Percentiles rank a stretch among this genome's conserved stretches.
Evolutionary conservation across 2,888 invertebrate genomes (phyloP).

Genomic region (Cryptus armator): DNA sequence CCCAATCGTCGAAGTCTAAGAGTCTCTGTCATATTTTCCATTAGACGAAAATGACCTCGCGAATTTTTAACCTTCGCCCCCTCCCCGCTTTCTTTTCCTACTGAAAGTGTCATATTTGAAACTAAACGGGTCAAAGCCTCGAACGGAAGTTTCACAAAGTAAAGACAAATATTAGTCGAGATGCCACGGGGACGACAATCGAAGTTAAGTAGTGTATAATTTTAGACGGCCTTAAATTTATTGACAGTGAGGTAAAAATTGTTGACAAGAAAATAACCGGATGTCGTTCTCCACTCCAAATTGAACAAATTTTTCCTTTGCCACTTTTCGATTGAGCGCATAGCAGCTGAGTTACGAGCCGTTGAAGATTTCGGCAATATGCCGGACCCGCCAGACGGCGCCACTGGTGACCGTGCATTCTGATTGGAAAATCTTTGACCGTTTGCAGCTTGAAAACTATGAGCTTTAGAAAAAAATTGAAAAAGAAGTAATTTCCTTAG

Average conservation of each 20-base stretch:
- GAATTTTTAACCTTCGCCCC: background rate
- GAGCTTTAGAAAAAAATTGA: background rate
- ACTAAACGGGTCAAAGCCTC: background rate
- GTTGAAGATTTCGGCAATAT: background rate
- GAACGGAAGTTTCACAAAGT: too few relatives aligned
- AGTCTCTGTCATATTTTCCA: slow-evolving; percentile 10
- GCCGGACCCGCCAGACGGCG: background rate
- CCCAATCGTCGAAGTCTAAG: background rate
- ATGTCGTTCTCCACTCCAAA: background rate
- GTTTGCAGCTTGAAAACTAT: background rate
- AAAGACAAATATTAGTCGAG: too few relatives aligned
- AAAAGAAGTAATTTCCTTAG: background rate
- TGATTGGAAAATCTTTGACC: background rate
- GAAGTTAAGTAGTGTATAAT: background rate
- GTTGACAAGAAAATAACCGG: background rate
- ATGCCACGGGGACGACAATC: too few relatives aligned
- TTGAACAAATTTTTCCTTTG: background rate
- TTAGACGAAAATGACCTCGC: background rate
- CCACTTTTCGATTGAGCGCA: background rate
- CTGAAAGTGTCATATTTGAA: background rate
- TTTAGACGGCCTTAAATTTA: background rate
- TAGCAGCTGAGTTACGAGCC: background rate
- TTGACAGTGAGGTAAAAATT: background rate
- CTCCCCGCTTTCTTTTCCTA: background rate
- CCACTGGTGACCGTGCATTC: background rate